Evolutionary conservation across 37 sponge, comb jelly and placozoan species (phyloP).

Genomic region (Haliclona indistincta): DNA sequence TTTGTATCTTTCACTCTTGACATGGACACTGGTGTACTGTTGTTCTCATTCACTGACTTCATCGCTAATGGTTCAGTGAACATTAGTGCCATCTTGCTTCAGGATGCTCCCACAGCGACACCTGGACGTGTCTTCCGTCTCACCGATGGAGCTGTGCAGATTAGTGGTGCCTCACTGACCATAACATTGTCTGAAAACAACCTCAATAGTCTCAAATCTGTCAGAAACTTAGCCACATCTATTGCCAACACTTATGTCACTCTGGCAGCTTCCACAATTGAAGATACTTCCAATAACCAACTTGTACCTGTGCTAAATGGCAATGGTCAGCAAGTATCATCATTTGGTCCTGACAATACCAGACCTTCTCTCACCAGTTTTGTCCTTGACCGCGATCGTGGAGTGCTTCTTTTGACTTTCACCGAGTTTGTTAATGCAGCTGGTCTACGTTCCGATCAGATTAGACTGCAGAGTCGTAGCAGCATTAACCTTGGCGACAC

Average conservation of each 20-base stretch:
- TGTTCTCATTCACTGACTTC: conserved; percentile 73
- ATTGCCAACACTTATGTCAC: conserved; percentile 71
- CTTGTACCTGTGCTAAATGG: conserved; percentile 57
- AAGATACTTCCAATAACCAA: conserved; percentile 72
- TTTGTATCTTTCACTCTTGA: conserved; percentile 64
- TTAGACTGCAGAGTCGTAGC: conserved; percentile 61
- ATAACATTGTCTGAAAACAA: conserved; percentile 55
- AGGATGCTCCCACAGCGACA: conserved; percentile 55
- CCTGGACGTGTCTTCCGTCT: conserved; percentile 62
- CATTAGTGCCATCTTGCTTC: conserved; percentile 56
- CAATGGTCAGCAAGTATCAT: conserved; percentile 37
- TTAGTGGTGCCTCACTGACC: conserved; percentile 25
- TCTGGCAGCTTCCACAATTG: conserved; percentile 25
- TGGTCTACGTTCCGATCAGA: conserved; percentile 37
- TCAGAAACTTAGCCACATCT: conserved; percentile 53
- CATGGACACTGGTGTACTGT: conserved; percentile 59
- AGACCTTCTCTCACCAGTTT: conserved; percentile 56
- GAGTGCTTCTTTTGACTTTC: conserved; percentile 60
- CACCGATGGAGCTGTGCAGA: conserved; percentile 24
- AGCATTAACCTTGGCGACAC: conserved; percentile 49
- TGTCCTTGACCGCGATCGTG: conserved; percentile 77
- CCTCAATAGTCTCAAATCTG: conserved; percentile 75
- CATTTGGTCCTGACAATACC: conserved; percentile 57
- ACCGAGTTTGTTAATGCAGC: conserved; percentile 69
- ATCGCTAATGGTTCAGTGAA: conserved; percentile 44